Evolutionary conservation across 2,888 invertebrate species (phyloP).

Genomic region (Xestia rhomboidea): DNA sequence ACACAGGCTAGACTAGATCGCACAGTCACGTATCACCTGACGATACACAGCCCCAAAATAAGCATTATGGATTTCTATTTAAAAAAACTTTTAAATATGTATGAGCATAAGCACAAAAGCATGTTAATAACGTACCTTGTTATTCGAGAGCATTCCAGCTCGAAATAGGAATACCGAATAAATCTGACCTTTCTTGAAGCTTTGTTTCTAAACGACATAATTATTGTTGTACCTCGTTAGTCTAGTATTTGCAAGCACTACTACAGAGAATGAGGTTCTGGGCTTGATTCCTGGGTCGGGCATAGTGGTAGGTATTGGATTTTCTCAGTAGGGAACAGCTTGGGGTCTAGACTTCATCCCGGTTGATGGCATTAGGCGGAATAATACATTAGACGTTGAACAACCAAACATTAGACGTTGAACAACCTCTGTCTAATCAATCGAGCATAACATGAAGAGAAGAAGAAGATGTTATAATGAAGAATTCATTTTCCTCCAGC

Average conservation of each 20-base stretch:
- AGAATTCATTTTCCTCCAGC: conserved; percentile 74
- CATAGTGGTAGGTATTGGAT: background rate
- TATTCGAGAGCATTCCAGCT: conserved; percentile 4
- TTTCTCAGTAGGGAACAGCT: background rate
- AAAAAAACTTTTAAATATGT: background rate
- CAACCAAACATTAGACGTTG: no score
- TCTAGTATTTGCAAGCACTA: background rate
- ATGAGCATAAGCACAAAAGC: conserved; percentile 1
- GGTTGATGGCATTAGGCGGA: background rate
- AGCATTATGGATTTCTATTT: background rate
- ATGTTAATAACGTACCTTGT: background rate
- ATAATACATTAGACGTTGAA: background rate
- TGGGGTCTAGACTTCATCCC: background rate
- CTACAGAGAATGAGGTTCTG: background rate
- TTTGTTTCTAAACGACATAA: background rate
- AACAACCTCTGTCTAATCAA: background rate
- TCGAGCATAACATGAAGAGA: no score
- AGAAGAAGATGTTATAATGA: background rate
- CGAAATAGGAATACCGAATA: background rate
- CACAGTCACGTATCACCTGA: background rate
- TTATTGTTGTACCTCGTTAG: background rate
- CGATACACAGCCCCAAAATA: background rate
- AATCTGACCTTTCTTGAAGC: background rate
- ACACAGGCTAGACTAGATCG: background rate
- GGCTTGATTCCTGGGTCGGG: background rate